phyloP scores from a whole-genome alignment of 2,797 vertebrate genomes.

The Iguana delicatissima region DNA sequence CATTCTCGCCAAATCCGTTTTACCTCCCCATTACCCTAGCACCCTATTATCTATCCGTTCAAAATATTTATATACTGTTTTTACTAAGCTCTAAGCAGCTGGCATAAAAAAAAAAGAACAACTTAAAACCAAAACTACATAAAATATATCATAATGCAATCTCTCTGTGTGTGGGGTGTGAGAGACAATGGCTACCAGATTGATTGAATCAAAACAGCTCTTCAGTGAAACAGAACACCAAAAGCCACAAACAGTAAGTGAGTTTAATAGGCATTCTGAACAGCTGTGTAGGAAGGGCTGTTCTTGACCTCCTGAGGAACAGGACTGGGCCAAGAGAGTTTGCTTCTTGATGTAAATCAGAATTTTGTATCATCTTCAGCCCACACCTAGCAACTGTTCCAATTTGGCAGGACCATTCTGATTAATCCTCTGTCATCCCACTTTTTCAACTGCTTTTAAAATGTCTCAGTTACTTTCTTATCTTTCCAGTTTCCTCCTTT shows the following conservation, averaged over 20 bases:
- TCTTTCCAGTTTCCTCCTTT: too few species aligned
- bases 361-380: not conserved
- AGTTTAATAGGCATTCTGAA: not conserved
- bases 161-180: too few species aligned
- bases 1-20: slow-evolving; percentile 34
- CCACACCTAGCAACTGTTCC: too few species aligned
- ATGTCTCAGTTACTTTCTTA: too few species aligned
- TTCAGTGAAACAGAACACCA: not conserved
- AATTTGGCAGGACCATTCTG: too few species aligned
- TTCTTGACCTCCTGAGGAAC: not conserved
- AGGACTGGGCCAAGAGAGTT: not conserved
- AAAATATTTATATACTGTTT: slow-evolving; percentile 1
- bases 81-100: slow-evolving; percentile 14
- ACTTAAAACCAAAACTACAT: not conserved
- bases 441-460: too few species aligned
- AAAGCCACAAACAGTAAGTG: not conserved
- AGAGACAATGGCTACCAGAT: not conserved
- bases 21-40: slow-evolving; percentile 12
- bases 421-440: too few species aligned
- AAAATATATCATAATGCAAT: not conserved
- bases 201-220: not conserved
- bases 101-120: not conserved
- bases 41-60: slow-evolving; percentile 2
- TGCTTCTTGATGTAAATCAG: not conserved
- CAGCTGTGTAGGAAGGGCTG: not conserved